Evolutionary conservation across 2,888 invertebrate genomes (phyloP).

Genomic region (Stenolophus ochropezus): DNA sequence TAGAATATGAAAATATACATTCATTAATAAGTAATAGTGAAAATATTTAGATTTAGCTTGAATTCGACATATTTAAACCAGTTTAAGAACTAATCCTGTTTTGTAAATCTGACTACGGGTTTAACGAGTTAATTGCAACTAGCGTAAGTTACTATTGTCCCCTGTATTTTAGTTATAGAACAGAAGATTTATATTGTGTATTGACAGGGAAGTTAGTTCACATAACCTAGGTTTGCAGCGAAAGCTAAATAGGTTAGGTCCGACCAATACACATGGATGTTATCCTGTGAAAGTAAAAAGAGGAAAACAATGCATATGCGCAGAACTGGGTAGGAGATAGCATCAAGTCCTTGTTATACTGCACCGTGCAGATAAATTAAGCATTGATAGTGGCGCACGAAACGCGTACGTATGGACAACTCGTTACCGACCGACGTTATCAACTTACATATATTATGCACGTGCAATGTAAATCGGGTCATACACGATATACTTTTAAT

Average conservation of each 20-base stretch:
- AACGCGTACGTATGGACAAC: conserved; percentile 54
- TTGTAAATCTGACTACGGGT: too few species aligned
- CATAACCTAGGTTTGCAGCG: not conserved
- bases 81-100: too few species aligned
- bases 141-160: too few species aligned
- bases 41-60: too few species aligned
- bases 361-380: conserved; percentile 50
- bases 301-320: not conserved
- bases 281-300: not conserved
- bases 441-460: conserved; percentile 57
- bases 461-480: conserved; percentile 51
- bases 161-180: too few species aligned
- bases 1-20: too few species aligned
- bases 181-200: too few species aligned
- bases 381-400: conserved; percentile 49
- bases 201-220: too few species aligned
- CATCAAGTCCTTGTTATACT: conserved; percentile 49
- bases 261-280: not conserved
- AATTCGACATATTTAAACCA: too few species aligned
- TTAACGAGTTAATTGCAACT: too few species aligned
- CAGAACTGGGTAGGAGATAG: conserved; percentile 13
- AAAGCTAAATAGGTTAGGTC: not conserved
- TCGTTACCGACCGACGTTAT: conserved; percentile 53
- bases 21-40: too few species aligned
- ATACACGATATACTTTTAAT: conserved; percentile 53